These are phyloP conservation scores for Cyanocitta stelleri DNA, from an alignment of 2,113 vertebrate species.

Conservation along the genomic window DNA sequence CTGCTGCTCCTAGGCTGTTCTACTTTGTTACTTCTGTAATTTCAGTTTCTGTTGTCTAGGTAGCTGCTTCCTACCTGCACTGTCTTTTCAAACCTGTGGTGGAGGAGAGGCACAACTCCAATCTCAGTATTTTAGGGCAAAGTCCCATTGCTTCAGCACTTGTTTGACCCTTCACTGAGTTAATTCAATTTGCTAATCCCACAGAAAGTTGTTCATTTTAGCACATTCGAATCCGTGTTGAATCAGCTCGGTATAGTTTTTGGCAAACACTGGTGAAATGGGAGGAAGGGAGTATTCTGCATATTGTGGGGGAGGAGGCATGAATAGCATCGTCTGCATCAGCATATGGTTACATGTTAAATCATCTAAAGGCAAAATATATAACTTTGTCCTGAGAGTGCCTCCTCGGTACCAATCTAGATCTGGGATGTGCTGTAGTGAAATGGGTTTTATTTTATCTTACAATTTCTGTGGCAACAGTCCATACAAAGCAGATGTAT, in stretches of 20 bases:
- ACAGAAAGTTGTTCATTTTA: slow-evolving; percentile 20
- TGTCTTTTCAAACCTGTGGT: background rate
- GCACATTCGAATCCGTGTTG: background rate
- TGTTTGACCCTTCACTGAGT: background rate
- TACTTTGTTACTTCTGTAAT: background rate
- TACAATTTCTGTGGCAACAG: background rate
- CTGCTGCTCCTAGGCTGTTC: background rate
- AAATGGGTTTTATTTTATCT: background rate
- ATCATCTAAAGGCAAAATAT: background rate
- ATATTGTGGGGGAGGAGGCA: slow-evolving; percentile 14
- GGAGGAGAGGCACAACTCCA: background rate
- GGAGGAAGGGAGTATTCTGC: background rate
- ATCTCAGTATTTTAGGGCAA: background rate
- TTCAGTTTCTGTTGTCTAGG: background rate
- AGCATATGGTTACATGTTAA: slow-evolving; percentile 14
- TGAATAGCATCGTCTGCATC: background rate
- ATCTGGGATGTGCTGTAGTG: background rate
- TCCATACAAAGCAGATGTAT: background rate
- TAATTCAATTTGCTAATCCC: background rate
- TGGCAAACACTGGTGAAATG: background rate
- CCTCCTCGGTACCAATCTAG: background rate
- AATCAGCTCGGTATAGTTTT: background rate
- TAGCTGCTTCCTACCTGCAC: background rate
- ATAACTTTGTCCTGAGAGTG: background rate
- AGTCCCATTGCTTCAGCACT: background rate